Evolutionary conservation across 2,113 vertebrate genomes (phyloP), one percentile per base, ranked within the genome.

Genomic region (Ardeotis arabs): DNA sequence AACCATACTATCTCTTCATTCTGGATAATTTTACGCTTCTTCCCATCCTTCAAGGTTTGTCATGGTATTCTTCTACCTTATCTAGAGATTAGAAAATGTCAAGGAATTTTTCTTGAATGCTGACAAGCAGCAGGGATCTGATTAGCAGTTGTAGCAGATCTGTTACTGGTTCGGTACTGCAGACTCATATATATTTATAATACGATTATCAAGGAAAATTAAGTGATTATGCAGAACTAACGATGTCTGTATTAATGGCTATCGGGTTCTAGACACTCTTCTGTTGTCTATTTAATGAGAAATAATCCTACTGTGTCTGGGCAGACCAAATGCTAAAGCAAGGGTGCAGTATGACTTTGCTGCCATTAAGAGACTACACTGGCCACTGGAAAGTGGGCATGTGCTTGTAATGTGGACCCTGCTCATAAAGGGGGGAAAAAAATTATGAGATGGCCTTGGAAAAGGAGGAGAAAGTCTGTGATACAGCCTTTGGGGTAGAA

Each of bases 201-300:
- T 91, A 13, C 1, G 33, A 22, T 78, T 93, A 94, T 95, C 27
- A 89, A 93, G 59, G 86, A 92, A 87, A 93, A 96, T 90, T n/a
- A 84, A 87, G 68, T 79, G 49, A 93, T 90, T 93, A 93, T 35
- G 62, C 10, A 68, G 64, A 84, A 44, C 29, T 73, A 84, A 66
- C 0, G 0, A 95, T 70, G 41, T 44, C 62, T 79, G 11, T 88
- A 75, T 79, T 82, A 93, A 84, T 85, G 77, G 35, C 56, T 89
- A 35, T 68, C 29, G 59, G 49, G 12, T 86, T 92, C 63, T 83
- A 93, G 87, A 59, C 16, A 6, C 17, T 67, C 23, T 23, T 64
- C 53, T 90, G 23, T 70, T 82, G 23, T 52, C 88, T 60, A 16
- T 55, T 73, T 87, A 85, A 86, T 87, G 80, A 80, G 45, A 84